Evolutionary conservation across 2,888 invertebrate genomes (phyloP), one percentile per base, ranked within the genome.

Genomic region (Nasonia oneida): DNA sequence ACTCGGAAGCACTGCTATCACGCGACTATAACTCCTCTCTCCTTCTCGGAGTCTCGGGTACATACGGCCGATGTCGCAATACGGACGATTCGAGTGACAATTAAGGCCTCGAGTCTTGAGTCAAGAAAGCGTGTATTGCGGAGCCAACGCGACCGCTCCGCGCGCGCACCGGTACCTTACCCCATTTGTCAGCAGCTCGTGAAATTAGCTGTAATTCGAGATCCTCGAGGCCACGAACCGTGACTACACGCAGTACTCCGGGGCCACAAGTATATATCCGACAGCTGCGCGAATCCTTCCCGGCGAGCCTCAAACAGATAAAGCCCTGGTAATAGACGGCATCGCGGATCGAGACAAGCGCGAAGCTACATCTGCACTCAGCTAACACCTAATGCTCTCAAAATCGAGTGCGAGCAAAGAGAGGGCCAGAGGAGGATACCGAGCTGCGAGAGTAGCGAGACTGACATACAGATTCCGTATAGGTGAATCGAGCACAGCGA

Each of bases 121-220:
- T 71, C 71, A 78, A 78, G 78, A 78, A 64, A 47, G 23, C 78
- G 64, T 61, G 57, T 67, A 61, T 77, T 75, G 50, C 74, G 29
- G 15, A 29, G 15, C 75, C 33, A 53, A 50, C 6, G 47, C 8
- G 10, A 12, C 10, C 10, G 42, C 14, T 29, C 29, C 29, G 29
- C 29, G 29, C 29, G 29, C 14, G 50, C 15, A 18, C 53, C 14
- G 53, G 53, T 53, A 5, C 15, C 53, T 2, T 18, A 1, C 23
- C 70, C 70, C 78, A 67, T 78, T 78, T 50, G 70, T 53, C 79
- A 79, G 37, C 37, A n/a, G 77, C 50, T 50, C 47, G 79, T 70
- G 70, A 67, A 79, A 79, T 79, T 79, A 79, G 50, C 50, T 50
- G 79, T 70, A 79, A 79, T 79, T 79, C 70, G 67, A 67, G 29